These are phyloP conservation scores for Ranitomeya variabilis DNA, from an alignment of 2,113 vertebrate genomes.

Conservation along the genomic window DNA sequence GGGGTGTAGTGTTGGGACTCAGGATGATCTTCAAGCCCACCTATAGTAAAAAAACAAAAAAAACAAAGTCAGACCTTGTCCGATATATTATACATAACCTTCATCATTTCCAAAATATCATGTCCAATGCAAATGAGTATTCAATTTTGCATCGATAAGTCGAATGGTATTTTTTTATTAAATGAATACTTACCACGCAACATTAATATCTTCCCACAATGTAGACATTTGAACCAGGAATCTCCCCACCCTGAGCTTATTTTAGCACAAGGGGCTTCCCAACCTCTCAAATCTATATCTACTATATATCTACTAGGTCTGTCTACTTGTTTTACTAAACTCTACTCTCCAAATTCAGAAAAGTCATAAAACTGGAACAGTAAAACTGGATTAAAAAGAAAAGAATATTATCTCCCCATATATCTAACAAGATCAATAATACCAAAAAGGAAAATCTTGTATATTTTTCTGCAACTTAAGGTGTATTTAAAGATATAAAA, in stretches of 20 bases:
- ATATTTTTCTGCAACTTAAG: too few species aligned
- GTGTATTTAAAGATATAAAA: too few species aligned
- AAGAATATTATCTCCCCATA: too few species aligned
- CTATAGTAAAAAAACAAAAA: constrained; percentile 54
- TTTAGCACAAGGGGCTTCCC: background rate
- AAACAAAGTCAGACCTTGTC: background rate
- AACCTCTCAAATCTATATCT: too few species aligned
- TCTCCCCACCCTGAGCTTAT: background rate
- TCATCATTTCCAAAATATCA: background rate
- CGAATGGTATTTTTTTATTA: background rate
- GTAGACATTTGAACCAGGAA: background rate
- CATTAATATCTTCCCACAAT: constrained; percentile 11
- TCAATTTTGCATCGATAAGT: background rate
- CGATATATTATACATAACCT: background rate
- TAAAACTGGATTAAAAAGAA: too few species aligned
- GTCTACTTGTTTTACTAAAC: background rate
- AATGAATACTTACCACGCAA: background rate
- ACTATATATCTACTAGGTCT: too few species aligned
- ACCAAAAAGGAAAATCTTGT: too few species aligned
- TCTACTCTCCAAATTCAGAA: background rate
- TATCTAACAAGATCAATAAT: too few species aligned
- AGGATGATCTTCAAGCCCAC: constrained; percentile 59
- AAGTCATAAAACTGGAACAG: background rate
- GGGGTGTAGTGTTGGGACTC: constrained; percentile 64
- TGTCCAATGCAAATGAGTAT: background rate